Conservation (phyloP, 2,797 vertebrate species). For the Microctenopoma lineatum region DNA sequence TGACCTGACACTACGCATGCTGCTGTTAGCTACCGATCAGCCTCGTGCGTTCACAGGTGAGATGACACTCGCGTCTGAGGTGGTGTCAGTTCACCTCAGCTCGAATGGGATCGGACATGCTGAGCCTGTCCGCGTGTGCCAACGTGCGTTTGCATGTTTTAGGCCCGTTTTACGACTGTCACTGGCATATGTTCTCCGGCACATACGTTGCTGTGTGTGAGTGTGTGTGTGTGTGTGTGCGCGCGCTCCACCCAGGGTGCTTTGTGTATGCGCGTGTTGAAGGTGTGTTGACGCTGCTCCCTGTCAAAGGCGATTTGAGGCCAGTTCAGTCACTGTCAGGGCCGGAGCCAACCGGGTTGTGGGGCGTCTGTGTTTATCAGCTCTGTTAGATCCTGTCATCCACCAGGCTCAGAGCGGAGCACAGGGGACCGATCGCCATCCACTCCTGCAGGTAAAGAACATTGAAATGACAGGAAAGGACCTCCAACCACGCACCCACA, state of each 20-base stretch:
- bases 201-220: slow-evolving; percentile 25
- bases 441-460: slow-evolving; percentile 80
- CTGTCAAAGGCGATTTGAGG: slow-evolving; percentile 85
- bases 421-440: slow-evolving; percentile 77
- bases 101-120: slow-evolving; percentile 43
- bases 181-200: slow-evolving; percentile 29
- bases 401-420: slow-evolving; percentile 65
- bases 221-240: slow-evolving; percentile 29
- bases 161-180: slow-evolving; percentile 19
- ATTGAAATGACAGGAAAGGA: slow-evolving; percentile 79
- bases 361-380: slow-evolving; percentile 80
- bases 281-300: slow-evolving; percentile 70
- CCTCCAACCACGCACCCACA: slow-evolving; percentile 62
- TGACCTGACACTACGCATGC: slow-evolving; percentile 22
- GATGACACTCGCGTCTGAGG: slow-evolving; percentile 71
- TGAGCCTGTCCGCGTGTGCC: slow-evolving; percentile 12
- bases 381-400: slow-evolving; percentile 81
- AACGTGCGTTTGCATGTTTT: slow-evolving; percentile 20
- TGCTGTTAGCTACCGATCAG: slow-evolving; percentile 50
- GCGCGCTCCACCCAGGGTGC: slow-evolving; percentile 10
- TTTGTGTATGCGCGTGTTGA: slow-evolving; percentile 11
- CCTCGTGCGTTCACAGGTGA: slow-evolving; percentile 64
- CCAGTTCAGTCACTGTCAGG: slow-evolving; percentile 86
- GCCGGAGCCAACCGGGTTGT: slow-evolving; percentile 72
- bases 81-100: slow-evolving; percentile 67